These are phyloP conservation scores for Oncorhynchus nerka DNA, from an alignment of 2,113 vertebrate species.

Conservation along the genomic window DNA sequence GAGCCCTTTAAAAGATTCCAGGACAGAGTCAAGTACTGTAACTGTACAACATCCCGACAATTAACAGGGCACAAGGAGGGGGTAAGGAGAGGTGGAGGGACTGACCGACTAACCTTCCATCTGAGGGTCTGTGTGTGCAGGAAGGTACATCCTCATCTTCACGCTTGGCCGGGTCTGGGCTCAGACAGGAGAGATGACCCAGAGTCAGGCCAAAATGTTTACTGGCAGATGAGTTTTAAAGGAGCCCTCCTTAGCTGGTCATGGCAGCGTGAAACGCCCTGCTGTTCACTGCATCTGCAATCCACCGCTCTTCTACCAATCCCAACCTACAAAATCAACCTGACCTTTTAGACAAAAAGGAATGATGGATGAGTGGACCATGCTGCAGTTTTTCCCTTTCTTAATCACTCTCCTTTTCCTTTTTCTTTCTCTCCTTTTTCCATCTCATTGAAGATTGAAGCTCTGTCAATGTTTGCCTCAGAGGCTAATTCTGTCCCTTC, in stretches of 20 bases:
- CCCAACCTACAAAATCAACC: constrained; percentile 87
- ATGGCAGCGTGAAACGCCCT: constrained; percentile 97
- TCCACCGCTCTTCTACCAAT: constrained; percentile 79
- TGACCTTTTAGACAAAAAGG: constrained; percentile 91
- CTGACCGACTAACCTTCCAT: constrained; percentile 71
- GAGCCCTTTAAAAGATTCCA: neutral
- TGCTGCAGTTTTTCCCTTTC: constrained; percentile 53
- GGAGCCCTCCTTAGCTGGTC: constrained; percentile 95
- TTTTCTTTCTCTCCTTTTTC: constrained; percentile 70
- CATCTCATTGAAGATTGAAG: constrained; percentile 87
- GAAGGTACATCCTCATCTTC: constrained; percentile 67
- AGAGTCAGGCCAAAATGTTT: constrained; percentile 96
- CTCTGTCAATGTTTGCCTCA: constrained; percentile 86
- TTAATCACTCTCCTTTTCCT: constrained; percentile 56
- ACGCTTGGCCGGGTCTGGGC: constrained; percentile 75
- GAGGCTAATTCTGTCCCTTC: constrained; percentile 86
- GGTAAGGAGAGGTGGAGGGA: constrained; percentile 65
- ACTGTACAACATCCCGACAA: constrained; percentile 30
- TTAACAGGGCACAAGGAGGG: constrained; percentile 59
- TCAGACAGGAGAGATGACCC: constrained; percentile 89
- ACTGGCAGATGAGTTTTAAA: constrained; percentile 94
- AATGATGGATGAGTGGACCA: constrained; percentile 90
- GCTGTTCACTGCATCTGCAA: constrained; percentile 95
- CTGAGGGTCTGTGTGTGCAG: too few species aligned
- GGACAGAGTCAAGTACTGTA: constrained; percentile 4